A percentile compares a stretch with the other conserved stretches of the same genome.
Conservation (phyloP, 2,113 vertebrate genomes). For the Malurus elegans region DNA sequence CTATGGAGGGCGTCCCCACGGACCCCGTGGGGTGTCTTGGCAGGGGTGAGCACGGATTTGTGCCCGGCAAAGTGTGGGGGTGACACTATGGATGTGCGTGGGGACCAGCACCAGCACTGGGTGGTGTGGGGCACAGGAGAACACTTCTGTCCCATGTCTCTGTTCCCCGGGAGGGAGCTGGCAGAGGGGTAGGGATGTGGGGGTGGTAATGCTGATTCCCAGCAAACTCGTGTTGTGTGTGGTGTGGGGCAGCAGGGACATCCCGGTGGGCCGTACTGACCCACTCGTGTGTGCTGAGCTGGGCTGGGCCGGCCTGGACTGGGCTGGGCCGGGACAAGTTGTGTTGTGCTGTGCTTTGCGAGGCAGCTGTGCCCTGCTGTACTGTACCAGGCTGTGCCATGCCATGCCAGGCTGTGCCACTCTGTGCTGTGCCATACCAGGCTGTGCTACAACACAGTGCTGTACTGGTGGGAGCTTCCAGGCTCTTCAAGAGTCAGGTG, state of each 20-base stretch:
- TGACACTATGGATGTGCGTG: not conserved
- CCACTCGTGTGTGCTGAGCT: rapidly evolving
- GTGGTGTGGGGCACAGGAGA: not conserved
- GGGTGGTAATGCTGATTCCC: not conserved
- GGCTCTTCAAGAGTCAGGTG: not conserved
- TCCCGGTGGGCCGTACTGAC: rapidly evolving
- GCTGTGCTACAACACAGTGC: not conserved
- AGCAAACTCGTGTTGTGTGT: not conserved
- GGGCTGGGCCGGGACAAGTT: not conserved
- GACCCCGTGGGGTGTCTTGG: not conserved
- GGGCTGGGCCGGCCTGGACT: not conserved
- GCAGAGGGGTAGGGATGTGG: not conserved
- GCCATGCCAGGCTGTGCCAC: not conserved
- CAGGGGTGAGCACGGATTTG: not conserved
- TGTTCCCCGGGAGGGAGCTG: rapidly evolving
- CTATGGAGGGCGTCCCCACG: not conserved
- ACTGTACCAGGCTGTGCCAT: not conserved
- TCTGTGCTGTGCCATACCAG: rapidly evolving
- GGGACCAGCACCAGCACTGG: not conserved
- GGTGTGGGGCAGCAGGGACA: rapidly evolving
- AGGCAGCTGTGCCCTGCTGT: not conserved
- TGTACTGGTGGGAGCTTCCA: not conserved
- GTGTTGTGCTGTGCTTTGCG: not conserved
- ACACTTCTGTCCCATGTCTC: not conserved
- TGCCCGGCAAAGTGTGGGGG: not conserved